Percentiles rank a stretch among this genome's conserved stretches.
Conservation (phyloP, 2,797 vertebrate genomes). For the Acanthiza pusilla region DNA sequence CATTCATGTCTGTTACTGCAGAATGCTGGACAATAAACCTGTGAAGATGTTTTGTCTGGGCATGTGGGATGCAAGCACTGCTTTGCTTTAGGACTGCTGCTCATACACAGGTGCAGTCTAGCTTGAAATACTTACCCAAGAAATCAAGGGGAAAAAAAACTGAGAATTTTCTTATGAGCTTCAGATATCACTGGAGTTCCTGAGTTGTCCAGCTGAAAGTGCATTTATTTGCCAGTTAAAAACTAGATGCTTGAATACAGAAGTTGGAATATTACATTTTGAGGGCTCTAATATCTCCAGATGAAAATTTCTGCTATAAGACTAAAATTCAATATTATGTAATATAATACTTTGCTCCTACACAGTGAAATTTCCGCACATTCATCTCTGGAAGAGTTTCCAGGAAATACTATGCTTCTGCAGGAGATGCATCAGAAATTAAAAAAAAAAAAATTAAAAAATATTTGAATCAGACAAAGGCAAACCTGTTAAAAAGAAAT, state of each 20-base stretch:
- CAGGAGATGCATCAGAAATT: background rate
- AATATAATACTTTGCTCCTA: constrained; percentile 11
- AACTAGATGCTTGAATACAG: background rate
- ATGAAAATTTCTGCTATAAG: constrained; percentile 5
- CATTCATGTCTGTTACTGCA: background rate
- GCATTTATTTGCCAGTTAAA: constrained; percentile 47
- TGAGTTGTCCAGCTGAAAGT: background rate
- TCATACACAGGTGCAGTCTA: background rate
- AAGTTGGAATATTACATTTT: constrained; percentile 41
- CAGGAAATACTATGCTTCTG: background rate
- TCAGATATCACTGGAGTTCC: background rate
- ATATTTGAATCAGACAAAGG: background rate
- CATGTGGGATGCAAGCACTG: background rate
- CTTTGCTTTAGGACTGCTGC: background rate
- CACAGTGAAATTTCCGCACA: constrained; percentile 3
- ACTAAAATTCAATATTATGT: constrained; percentile 16
- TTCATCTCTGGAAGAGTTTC: constrained; percentile 5
- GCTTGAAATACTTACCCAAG: background rate
- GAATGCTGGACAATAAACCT: background rate
- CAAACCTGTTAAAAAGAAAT: background rate
- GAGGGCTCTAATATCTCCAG: constrained; percentile 1
- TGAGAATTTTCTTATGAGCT: background rate
- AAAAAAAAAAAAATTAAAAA: background rate
- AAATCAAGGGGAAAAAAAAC: background rate
- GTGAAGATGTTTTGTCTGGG: background rate